Percentiles rank a stretch among this genome's conserved stretches.
Conservation (phyloP, 30 jellyfish, hydroid and myxozoan genomes). For the Aurelia coerulea region DNA sequence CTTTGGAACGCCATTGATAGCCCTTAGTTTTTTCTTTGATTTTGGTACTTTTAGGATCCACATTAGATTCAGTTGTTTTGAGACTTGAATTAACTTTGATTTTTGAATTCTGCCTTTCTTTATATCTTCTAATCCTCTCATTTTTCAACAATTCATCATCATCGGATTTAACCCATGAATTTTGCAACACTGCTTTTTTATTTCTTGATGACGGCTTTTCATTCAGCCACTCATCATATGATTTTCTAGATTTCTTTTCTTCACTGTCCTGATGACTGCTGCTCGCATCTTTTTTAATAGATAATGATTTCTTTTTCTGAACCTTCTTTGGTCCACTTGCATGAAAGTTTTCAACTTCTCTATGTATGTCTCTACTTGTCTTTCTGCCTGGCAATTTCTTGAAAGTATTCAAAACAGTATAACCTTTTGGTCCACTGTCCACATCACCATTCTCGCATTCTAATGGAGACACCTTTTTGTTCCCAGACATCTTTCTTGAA, state of each 20-base stretch:
- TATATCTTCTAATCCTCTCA: slow-evolving; percentile 23
- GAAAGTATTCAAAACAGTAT: slow-evolving; percentile 33
- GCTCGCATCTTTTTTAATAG: too few relatives aligned
- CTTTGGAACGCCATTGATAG: background rate
- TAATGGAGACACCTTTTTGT: background rate
- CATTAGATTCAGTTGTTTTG: background rate
- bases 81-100: slow-evolving; percentile 6
- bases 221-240: slow-evolving; percentile 42
- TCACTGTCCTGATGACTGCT: too few relatives aligned
- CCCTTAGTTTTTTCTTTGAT: background rate
- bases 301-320: too few relatives aligned
- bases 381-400: background rate
- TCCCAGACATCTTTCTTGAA: background rate
- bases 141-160: slow-evolving; percentile 3
- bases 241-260: background rate
- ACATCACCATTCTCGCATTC: background rate
- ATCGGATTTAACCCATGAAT: background rate
- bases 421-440: slow-evolving; percentile 29
- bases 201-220: background rate
- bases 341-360: background rate
- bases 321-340: too few relatives aligned
- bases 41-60: too few relatives aligned
- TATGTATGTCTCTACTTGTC: too few relatives aligned
- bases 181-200: background rate
- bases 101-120: background rate